Percentiles rank a stretch among this genome's conserved stretches.
phyloP scores from a whole-genome alignment of 2,888 invertebrate species.

The Amphiduros pacificus region DNA sequence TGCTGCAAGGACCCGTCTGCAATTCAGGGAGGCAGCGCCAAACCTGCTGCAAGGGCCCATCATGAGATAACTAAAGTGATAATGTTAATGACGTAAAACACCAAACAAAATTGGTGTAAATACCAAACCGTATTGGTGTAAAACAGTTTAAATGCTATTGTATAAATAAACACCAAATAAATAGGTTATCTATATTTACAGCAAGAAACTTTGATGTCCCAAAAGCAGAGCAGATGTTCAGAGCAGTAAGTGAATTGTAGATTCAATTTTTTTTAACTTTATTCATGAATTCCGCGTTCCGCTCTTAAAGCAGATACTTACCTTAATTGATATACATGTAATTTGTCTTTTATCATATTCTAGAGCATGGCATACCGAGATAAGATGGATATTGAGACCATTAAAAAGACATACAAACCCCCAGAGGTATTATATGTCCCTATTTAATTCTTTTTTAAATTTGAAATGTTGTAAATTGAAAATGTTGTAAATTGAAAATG shows the following conservation, averaged over 20 bases:
- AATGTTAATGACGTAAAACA: too few species aligned
- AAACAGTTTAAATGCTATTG: background rate
- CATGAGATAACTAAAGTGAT: too few species aligned
- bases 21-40: too few species aligned
- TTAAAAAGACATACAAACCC: conserved; percentile 4
- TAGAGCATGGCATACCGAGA: conserved; percentile 15
- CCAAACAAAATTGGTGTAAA: too few species aligned
- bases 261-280: background rate
- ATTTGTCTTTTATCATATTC: background rate
- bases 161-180: background rate
- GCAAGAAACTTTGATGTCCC: conserved; percentile 84
- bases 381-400: conserved; percentile 1
- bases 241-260: conserved; percentile 72
- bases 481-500: too few species aligned
- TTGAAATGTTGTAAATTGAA: too few species aligned
- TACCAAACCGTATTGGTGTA: background rate
- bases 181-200: conserved; percentile 54
- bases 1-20: too few species aligned
- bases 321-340: background rate
- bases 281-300: background rate
- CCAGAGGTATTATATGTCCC: conserved; percentile 8
- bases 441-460: background rate
- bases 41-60: too few species aligned
- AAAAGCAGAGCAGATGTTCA: conserved; percentile 87
- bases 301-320: background rate